Conservation (phyloP, 2,888 invertebrate genomes). For the Cremastinae sp. region DNA sequence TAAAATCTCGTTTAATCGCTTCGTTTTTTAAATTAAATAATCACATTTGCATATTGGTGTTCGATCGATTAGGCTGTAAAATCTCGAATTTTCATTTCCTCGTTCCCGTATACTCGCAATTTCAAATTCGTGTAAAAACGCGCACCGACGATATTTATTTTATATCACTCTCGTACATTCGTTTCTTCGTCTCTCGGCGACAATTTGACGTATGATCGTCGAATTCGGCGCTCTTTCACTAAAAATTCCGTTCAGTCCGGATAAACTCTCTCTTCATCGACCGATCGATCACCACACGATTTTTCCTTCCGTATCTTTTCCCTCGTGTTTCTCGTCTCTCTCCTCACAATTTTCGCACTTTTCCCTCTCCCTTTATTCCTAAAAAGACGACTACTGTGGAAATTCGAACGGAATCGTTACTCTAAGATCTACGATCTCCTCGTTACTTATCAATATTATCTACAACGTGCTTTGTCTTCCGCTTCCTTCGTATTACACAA, state of each 20-base stretch:
- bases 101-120: background rate
- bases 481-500: constrained; percentile 35
- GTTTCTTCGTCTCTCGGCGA: background rate
- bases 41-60: background rate
- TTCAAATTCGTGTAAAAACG: constrained; percentile 23
- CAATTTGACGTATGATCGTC: background rate
- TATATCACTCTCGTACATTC: background rate
- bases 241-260: constrained; percentile 43
- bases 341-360: constrained; percentile 5
- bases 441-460: constrained; percentile 55
- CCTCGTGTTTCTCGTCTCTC: background rate
- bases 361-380: constrained; percentile 32
- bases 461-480: constrained; percentile 43
- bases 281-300: constrained; percentile 45
- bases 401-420: constrained; percentile 49
- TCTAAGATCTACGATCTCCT: constrained; percentile 57
- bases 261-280: constrained; percentile 30
- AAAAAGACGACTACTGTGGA: constrained; percentile 43
- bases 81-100: constrained; percentile 1
- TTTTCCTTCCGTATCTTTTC: constrained; percentile 12
- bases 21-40: background rate
- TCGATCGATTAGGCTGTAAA: constrained; percentile 4
- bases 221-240: constrained; percentile 41
- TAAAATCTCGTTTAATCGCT: background rate
- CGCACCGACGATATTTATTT: constrained; percentile 7